Evolutionary conservation across 2,888 invertebrate species (phyloP).

Genomic region (Mimas tiliae): DNA sequence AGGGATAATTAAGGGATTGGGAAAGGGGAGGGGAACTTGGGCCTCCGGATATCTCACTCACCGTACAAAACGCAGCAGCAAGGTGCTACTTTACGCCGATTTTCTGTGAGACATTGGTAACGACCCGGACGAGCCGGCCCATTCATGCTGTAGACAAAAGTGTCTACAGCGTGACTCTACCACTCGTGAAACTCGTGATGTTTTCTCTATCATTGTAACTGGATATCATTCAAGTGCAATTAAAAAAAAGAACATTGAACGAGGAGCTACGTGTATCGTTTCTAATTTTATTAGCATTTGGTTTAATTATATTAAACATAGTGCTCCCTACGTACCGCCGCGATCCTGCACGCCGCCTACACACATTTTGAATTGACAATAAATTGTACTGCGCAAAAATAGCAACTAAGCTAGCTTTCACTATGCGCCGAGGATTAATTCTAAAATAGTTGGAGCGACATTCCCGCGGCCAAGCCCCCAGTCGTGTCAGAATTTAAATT

Average conservation of each 20-base stretch:
- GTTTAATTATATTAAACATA: neutral
- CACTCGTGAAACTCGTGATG: too few species aligned
- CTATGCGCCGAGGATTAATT: constrained; percentile 31
- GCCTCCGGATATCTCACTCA: too few species aligned
- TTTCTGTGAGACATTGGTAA: too few species aligned
- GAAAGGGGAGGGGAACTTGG: too few species aligned
- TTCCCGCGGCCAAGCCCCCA: constrained; percentile 58
- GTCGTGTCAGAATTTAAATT: constrained; percentile 51
- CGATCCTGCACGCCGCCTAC: constrained; percentile 20
- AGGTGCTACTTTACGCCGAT: too few species aligned
- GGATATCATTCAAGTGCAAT: too few species aligned
- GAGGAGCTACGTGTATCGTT: neutral
- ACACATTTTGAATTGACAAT: constrained; percentile 19
- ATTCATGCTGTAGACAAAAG: too few species aligned
- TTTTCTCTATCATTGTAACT: too few species aligned
- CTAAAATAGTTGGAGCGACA: constrained; percentile 36
- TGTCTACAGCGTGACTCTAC: too few species aligned
- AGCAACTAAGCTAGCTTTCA: constrained; percentile 40
- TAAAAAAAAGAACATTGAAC: neutral
- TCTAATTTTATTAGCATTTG: neutral
- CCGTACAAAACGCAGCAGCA: too few species aligned
- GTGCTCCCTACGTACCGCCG: constrained; percentile 1
- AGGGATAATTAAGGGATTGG: too few species aligned
- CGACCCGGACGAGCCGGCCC: too few species aligned
- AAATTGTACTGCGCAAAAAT: constrained; percentile 36